These are phyloP conservation scores for Pipistrellus pipistrellus DNA, from an alignment of 2,797 vertebrate species.

Conservation along the genomic window DNA sequence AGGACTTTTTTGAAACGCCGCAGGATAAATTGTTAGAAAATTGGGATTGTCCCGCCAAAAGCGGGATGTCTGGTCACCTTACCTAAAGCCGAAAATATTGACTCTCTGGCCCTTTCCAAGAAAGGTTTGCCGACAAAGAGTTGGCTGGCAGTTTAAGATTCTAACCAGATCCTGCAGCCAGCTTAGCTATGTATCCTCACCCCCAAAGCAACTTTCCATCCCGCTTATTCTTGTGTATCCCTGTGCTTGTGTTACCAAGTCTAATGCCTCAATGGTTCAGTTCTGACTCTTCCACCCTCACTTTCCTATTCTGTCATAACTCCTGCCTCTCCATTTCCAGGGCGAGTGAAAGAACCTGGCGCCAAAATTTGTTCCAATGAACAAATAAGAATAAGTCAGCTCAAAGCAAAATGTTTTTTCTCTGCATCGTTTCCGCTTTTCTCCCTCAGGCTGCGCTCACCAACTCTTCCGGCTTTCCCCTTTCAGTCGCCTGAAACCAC, in stretches of 20 bases:
- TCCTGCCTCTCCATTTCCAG: not conserved
- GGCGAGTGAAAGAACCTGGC: not conserved
- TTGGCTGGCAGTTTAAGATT: not conserved
- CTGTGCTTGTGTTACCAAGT: too few species aligned
- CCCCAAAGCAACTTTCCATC: not conserved
- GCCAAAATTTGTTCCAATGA: not conserved
- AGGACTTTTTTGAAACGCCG: too few species aligned
- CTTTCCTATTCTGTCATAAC: not conserved
- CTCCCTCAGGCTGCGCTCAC: too few species aligned
- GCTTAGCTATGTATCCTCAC: fast-evolving
- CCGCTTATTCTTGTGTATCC: not conserved
- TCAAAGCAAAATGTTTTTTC: not conserved
- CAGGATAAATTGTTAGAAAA: too few species aligned
- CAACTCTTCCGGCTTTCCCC: not conserved
- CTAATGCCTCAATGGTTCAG: not conserved
- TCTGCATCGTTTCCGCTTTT: fast-evolving
- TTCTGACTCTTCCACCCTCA: too few species aligned
- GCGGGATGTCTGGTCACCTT: too few species aligned
- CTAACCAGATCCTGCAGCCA: not conserved
- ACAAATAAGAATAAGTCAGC: not conserved
- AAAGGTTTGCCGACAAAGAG: not conserved
- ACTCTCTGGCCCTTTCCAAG: not conserved
- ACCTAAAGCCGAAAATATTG: not conserved
- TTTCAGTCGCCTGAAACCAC: not conserved
- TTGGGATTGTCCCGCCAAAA: too few species aligned